Evolutionary conservation across 2,888 invertebrate genomes (phyloP), one percentile per base, ranked within the genome.

Genomic region (Ophioninae sp.): DNA sequence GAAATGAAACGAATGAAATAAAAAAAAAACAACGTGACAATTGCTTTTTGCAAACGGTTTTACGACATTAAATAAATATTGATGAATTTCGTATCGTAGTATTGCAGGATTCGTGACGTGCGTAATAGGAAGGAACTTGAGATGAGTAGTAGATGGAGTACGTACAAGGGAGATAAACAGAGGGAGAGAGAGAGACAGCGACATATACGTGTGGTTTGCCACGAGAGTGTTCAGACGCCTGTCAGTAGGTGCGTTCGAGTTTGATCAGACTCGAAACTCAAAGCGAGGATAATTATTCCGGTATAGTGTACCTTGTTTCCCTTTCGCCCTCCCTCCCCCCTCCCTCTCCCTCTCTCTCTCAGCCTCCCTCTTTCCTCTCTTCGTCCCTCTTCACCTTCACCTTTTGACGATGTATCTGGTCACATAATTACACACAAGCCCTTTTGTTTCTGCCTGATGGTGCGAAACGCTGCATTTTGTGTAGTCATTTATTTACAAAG

Each of bases 261-360:
- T 80, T 80, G 69, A 77, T 80, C 83, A 71, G 80, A 77, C 80
- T 74, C 72, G 83, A 80, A 80, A 83, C 73, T 83, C 83, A 74
- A 83, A 83, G 80, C 80, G 74, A 83, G 77, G 80, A 80, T 80
- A 83, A 83, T 82, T 81, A 82, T 78, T 73, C 73, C 51, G 64
- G 80, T 77, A 59, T 51, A 72, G 73, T 39, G 63, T 51, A 41
- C 22, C 44, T 13, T 61, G 17, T 61, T 9, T 23, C 63, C 30
- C 30, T 8, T 9, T 37, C 63, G 13, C 59, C 39, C 75, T 76
- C n/a, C 13, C 59, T 65, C 58, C 3, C 13, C 59, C 37, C 39
- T 10, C 73, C 23, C 13, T 22, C n/a, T 30, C 73, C 44, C 39
- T 44, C 56, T 76, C 30, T 30, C 30, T 1, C 30, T 30, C 30